Conservation (phyloP, 2,113 vertebrate genomes). For the Motacilla tschutschensis region DNA sequence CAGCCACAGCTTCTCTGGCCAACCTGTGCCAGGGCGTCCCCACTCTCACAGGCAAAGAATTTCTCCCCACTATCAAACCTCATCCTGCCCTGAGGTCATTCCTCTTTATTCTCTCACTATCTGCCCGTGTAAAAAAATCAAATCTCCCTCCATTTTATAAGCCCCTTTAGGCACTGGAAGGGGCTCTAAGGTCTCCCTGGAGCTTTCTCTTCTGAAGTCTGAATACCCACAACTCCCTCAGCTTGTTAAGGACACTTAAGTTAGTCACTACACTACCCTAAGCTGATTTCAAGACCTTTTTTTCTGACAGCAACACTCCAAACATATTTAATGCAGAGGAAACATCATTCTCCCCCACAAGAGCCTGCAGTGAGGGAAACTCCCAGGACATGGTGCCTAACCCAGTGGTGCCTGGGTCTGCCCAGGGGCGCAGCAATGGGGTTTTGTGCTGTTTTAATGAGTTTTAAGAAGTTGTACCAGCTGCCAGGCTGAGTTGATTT, state of each 20-base stretch:
- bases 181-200: not conserved
- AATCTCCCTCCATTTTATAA: not conserved
- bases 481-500: not conserved
- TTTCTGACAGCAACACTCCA: not conserved
- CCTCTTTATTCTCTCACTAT: not conserved
- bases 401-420: not conserved
- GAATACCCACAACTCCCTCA: not conserved
- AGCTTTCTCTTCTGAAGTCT: not conserved
- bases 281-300: not conserved
- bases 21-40: not conserved
- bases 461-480: not conserved
- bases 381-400: not conserved
- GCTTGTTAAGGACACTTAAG: not conserved
- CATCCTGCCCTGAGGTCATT: not conserved
- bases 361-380: not conserved
- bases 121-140: not conserved
- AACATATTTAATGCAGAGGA: not conserved
- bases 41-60: not conserved
- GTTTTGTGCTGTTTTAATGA: not conserved
- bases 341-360: not conserved
- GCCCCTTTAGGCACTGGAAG: not conserved
- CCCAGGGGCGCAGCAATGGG: not conserved
- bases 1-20: not conserved
- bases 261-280: not conserved
- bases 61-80: not conserved